These are phyloP conservation scores for Anthonomus grandis DNA, from an alignment of 1,140 invertebrate genomes.

Conservation along the genomic window DNA sequence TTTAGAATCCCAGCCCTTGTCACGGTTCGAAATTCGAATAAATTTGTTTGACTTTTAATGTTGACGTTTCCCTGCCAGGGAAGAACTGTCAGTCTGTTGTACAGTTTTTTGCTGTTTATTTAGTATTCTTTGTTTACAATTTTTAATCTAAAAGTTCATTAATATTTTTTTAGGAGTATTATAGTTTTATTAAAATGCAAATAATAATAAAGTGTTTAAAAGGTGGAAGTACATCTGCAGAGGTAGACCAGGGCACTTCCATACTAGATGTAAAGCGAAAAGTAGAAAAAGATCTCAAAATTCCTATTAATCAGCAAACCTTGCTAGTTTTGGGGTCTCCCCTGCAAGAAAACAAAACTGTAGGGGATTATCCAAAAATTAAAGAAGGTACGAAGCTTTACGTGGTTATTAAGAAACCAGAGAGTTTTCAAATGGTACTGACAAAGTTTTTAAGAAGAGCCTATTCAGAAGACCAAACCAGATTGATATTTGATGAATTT, in stretches of 20 bases:
- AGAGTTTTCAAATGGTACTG: conserved; percentile 47
- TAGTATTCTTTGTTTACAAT: too few species aligned
- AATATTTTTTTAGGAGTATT: too few species aligned
- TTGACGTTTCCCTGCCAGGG: too few species aligned
- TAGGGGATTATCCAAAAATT: conserved; percentile 52
- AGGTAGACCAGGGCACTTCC: conserved; percentile 48
- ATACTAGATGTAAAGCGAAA: conserved; percentile 53
- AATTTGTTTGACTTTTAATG: too few species aligned
- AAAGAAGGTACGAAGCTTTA: conserved; percentile 53
- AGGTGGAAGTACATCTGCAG: conserved; percentile 50
- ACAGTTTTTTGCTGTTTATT: too few species aligned
- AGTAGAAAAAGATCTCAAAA: conserved; percentile 50
- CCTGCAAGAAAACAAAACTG: conserved; percentile 51
- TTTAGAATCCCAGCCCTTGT: too few species aligned
- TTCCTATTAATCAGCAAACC: conserved; percentile 51
- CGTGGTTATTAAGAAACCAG: conserved; percentile 52
- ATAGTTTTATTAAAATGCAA: too few species aligned
- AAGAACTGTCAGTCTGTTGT: too few species aligned
- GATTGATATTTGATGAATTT: conserved; percentile 49
- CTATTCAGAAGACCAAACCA: conserved; percentile 51
- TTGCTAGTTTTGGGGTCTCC: conserved; percentile 50
- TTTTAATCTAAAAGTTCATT: too few species aligned
- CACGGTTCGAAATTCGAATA: too few species aligned
- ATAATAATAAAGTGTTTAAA: conserved; percentile 53
- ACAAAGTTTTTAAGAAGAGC: conserved; percentile 50